Percentiles rank a stretch among this genome's conserved stretches.
Conservation (phyloP, 1,140 invertebrate species). For the Lasaia peninsularis region DNA sequence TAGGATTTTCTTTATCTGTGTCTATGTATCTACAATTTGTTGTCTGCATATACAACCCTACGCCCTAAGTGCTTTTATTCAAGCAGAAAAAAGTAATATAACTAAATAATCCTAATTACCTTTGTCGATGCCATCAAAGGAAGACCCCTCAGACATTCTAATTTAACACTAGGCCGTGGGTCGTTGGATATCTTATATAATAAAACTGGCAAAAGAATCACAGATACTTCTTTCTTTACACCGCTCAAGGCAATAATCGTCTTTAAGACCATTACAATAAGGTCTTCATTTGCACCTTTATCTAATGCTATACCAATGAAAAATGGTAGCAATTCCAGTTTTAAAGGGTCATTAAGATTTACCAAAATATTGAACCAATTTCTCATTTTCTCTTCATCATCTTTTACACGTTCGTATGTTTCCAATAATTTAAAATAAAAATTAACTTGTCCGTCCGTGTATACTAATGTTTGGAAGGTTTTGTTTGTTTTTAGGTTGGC, state of each 20-base stretch:
- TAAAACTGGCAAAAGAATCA: constrained; percentile 51
- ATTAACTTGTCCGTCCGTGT: constrained; percentile 45
- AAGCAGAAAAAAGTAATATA: too few species aligned
- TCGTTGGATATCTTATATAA: constrained; percentile 55
- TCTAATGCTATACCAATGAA: constrained; percentile 49
- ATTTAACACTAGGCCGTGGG: constrained; percentile 37
- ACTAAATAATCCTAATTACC: too few species aligned
- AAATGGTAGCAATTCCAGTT: constrained; percentile 47
- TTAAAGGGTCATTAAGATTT: constrained; percentile 33
- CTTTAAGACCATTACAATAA: constrained; percentile 38
- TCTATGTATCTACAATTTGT: too few species aligned
- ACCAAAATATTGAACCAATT: constrained; percentile 45
- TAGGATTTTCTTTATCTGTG: too few species aligned
- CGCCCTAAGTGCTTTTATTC: too few species aligned
- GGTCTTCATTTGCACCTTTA: constrained; percentile 33
- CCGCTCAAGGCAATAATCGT: constrained; percentile 38
- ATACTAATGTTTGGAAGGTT: constrained; percentile 44
- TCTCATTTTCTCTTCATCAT: constrained; percentile 47
- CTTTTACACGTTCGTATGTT: constrained; percentile 48
- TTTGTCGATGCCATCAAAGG: constrained; percentile 60
- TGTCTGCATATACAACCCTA: too few species aligned
- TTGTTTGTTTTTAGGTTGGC: constrained; percentile 53
- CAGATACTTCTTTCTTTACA: constrained; percentile 51
- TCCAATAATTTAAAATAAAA: constrained; percentile 47
- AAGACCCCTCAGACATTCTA: constrained; percentile 55